Evolutionary conservation across 1,140 invertebrate genomes (phyloP).

Genomic region (Lordiphosa clarofinis): DNA sequence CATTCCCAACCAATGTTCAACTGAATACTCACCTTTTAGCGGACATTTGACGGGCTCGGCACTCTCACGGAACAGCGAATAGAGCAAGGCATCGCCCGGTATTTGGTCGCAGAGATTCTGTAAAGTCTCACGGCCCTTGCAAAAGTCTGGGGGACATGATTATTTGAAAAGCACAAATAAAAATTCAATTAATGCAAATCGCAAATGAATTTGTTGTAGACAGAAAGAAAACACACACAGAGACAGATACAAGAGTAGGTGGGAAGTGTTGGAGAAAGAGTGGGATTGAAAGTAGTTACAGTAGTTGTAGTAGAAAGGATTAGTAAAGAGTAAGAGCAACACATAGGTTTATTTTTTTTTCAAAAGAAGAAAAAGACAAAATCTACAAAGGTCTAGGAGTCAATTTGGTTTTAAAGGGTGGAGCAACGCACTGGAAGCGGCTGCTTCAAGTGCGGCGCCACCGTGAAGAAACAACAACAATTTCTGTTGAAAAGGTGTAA

Average conservation of each 20-base stretch:
- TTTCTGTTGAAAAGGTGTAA: constrained; percentile 72
- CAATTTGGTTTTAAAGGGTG: constrained; percentile 23
- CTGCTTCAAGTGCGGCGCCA: constrained; percentile 54
- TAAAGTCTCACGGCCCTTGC: constrained; percentile 87
- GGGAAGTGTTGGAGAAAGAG: constrained; percentile 21
- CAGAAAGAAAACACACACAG: constrained; percentile 40
- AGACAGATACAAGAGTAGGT: constrained; percentile 30
- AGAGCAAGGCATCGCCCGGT: constrained; percentile 91
- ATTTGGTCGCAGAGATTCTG: constrained; percentile 90
- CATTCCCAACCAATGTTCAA: not conserved
- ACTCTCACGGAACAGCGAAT: constrained; percentile 92
- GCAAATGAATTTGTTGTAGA: constrained; percentile 46
- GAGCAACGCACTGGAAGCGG: constrained; percentile 56
- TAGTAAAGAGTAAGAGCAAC: constrained; percentile 56
- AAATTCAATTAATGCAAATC: constrained; percentile 79
- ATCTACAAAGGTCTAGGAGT: constrained; percentile 43
- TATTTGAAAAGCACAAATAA: constrained; percentile 77
- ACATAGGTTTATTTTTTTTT: constrained; percentile 35
- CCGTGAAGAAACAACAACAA: constrained; percentile 70
- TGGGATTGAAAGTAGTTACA: constrained; percentile 21
- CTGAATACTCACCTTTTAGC: constrained; percentile 82
- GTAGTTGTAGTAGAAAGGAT: constrained; percentile 50
- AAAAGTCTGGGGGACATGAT: constrained; percentile 85
- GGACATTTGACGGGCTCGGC: constrained; percentile 90
- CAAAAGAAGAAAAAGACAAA: constrained; percentile 25